Evolutionary conservation across 2,797 vertebrate species (phyloP).

Genomic region (Cyclopterus lumpus): DNA sequence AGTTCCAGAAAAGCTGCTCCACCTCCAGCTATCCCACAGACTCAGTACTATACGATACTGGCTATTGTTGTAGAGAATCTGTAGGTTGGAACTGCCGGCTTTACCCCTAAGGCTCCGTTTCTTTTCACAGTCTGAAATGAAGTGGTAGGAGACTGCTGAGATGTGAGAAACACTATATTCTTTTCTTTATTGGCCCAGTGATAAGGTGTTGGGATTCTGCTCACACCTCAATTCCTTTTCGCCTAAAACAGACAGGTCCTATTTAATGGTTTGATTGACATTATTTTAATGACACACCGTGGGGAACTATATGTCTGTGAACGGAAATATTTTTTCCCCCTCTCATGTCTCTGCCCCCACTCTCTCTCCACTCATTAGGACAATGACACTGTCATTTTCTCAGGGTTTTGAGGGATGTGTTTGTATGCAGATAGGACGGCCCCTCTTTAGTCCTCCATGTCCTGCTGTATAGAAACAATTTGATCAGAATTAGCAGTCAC

Average conservation of each 20-base stretch:
- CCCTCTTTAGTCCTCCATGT: conserved; percentile 18
- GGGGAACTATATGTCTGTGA: conserved; percentile 63
- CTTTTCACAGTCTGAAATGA: conserved; percentile 66
- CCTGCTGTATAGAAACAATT: conserved; percentile 33
- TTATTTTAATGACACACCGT: conserved; percentile 77
- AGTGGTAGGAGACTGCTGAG: conserved; percentile 66
- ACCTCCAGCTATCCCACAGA: conserved; percentile 56
- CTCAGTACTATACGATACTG: conserved; percentile 75
- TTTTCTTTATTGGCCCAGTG: conserved; percentile 72
- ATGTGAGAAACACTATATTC: conserved; percentile 80
- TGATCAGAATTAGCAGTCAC: conserved; percentile 9
- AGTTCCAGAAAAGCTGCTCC: conserved; percentile 60
- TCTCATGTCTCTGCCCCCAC: conserved; percentile 19
- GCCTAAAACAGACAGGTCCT: conserved; percentile 71
- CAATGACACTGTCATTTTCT: conserved; percentile 54
- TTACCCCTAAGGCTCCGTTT: conserved; percentile 70
- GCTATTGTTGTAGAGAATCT: conserved; percentile 78
- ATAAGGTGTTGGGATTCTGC: conserved; percentile 80
- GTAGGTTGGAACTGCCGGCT: conserved; percentile 59
- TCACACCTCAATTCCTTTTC: conserved; percentile 83
- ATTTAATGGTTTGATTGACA: conserved; percentile 79
- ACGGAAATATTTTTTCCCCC: conserved; percentile 48
- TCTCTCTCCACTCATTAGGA: conserved; percentile 36
- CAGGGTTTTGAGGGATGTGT: conserved; percentile 39
- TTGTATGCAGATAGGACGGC: conserved; percentile 30